Evolutionary conservation across 2,113 vertebrate genomes (phyloP), one percentile per base, ranked within the genome.

Genomic region (Engystomops pustulosus): DNA sequence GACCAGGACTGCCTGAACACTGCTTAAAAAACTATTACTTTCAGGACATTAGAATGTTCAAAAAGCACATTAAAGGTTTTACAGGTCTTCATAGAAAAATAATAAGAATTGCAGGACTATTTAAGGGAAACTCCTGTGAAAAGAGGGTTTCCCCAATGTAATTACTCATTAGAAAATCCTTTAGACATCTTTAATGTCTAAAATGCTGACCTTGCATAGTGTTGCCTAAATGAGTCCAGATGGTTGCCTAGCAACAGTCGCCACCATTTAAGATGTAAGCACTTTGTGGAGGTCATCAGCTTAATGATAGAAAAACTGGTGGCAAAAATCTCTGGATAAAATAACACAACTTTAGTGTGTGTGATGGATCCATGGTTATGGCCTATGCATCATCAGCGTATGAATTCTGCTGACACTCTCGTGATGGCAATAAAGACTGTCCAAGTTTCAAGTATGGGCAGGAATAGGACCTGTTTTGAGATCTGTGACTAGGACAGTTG

Each of bases 21-120:
- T 45, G 44, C 27, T 74, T 49, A 77, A 34, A 78, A 55, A 70
- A 71, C 53, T 36, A 81, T 70, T 53, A 70, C 45, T 53, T 71
- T n/a, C 67, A 71, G 67, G 49, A 55, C 27, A 34, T n/a, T 4
- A 41, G 34, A 44, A 44, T 70, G n/a, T 41, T 23, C 36, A 41
- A 70, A 44, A 70, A 70, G 17, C 32, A 68, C 5, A 41, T 41
- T 34, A 36, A 67, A 20, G 15, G 30, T 32, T 67, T 67, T 20
- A 67, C 17, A 36, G 2, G 32, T 36, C 62, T 36, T 17, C 15
- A 20, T 15, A 10, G 30, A 20, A 36, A 18, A 36, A 36, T 20
- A 67, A 67, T 8, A 30, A 62, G 62, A 67, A 67, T 9, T 67
- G 32, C 30, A 34, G 17, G 20, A 34, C 32, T 20, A 20, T 17